phyloP scores from a whole-genome alignment of 2,113 vertebrate species.

The Eudyptes chrysolophus region DNA sequence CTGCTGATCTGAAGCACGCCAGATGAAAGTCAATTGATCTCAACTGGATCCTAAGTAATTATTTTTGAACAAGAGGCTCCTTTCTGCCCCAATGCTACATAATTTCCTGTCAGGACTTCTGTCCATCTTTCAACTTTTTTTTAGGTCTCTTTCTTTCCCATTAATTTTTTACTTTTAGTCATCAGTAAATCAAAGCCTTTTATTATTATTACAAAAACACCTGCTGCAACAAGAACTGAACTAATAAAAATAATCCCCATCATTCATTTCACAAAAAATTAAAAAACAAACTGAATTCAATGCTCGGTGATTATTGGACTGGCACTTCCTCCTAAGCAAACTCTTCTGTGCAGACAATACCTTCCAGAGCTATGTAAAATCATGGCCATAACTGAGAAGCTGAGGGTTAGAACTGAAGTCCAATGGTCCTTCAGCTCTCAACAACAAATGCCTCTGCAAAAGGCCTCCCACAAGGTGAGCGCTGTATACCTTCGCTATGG shows the following conservation, averaged over 20 bases:
- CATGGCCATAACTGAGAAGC: background rate
- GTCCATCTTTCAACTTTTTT: background rate
- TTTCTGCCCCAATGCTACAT: background rate
- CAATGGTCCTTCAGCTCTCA: background rate
- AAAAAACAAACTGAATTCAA: background rate
- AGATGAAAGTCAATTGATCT: background rate
- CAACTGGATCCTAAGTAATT: background rate
- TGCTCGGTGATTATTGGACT: background rate
- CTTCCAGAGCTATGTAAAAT: fast-evolving
- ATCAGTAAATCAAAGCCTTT: background rate
- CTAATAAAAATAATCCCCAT: background rate
- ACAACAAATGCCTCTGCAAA: background rate
- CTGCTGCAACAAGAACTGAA: background rate
- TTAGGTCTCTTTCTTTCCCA: slow-evolving; percentile 29
- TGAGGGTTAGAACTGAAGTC: background rate
- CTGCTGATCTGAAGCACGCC: background rate
- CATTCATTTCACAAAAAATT: background rate
- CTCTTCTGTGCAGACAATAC: too few species aligned
- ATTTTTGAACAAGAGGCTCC: background rate
- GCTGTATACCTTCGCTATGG: fast-evolving
- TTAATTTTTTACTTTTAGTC: background rate
- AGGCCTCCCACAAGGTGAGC: background rate
- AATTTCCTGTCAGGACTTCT: background rate
- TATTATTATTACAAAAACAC: background rate
- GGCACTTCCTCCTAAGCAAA: background rate